A percentile compares a stretch with the other conserved stretches of the same genome.
Conservation (phyloP, 2,113 vertebrate genomes). For the Crypturellus undulatus region DNA sequence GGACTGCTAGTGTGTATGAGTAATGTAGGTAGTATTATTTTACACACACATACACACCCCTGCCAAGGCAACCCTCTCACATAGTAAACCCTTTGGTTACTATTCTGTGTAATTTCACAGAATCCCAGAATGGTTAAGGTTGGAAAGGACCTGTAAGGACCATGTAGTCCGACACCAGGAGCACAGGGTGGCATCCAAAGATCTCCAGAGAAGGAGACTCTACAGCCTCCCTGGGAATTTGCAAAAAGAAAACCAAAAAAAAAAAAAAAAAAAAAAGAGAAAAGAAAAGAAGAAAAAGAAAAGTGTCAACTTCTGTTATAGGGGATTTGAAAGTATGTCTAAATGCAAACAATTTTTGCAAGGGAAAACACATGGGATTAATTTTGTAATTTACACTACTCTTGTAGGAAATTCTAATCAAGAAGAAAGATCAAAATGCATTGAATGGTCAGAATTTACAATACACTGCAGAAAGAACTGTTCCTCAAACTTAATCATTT, state of each 20-base stretch:
- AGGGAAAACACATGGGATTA: background rate
- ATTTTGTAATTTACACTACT: background rate
- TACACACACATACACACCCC: background rate
- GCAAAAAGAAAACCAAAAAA: background rate
- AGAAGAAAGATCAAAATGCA: background rate
- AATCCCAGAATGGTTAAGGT: too few relatives aligned
- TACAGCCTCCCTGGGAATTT: too few relatives aligned
- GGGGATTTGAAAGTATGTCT: background rate
- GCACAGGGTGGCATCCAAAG: too few relatives aligned
- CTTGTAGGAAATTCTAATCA: background rate
- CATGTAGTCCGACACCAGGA: too few relatives aligned
- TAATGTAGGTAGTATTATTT: background rate
- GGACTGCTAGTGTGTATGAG: background rate
- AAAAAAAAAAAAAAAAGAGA: too few relatives aligned
- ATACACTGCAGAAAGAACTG: background rate
- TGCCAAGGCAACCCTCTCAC: background rate
- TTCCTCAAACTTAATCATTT: background rate
- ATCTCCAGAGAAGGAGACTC: too few relatives aligned
- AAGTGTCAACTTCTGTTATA: background rate
- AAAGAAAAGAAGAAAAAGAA: background rate
- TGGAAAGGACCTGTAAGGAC: too few relatives aligned
- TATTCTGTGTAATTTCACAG: background rate
- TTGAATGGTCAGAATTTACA: background rate
- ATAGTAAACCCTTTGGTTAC: background rate
- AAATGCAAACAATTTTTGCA: conserved; percentile 6